Percentiles rank a stretch among this genome's conserved stretches.
Evolutionary conservation across 2,797 vertebrate species (phyloP).

Genomic region (Crax fasciolata): DNA sequence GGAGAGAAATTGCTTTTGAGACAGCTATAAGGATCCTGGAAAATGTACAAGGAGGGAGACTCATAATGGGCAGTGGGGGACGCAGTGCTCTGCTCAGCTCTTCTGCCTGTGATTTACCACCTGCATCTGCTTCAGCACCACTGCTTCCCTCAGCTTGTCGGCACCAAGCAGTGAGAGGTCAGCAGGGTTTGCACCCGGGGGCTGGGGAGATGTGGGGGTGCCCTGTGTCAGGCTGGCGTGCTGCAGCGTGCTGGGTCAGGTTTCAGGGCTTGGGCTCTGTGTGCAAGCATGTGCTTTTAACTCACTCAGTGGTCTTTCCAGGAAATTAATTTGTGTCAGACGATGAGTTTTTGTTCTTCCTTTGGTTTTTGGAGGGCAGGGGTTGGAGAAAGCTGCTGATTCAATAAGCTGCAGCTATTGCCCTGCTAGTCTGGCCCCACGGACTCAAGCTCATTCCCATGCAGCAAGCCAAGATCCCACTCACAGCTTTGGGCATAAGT

Average conservation of each 20-base stretch:
- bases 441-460: neutral
- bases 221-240: rapidly evolving
- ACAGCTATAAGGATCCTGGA: neutral
- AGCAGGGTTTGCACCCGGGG: neutral
- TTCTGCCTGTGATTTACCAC: neutral
- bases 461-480: neutral
- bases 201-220: neutral
- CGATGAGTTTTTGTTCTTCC: neutral
- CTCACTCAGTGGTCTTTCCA: neutral
- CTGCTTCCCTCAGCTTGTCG: rapidly evolving
- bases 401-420: neutral
- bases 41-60: neutral
- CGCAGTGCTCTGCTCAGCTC: neutral
- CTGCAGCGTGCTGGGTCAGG: neutral
- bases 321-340: slow-evolving; percentile 52
- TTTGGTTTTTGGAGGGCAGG: neutral
- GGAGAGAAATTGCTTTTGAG: no score
- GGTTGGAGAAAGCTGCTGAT: neutral
- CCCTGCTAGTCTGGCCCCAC: neutral
- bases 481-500: neutral
- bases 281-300: neutral
- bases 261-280: neutral
- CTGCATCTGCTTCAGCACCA: slow-evolving; percentile 20
- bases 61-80: neutral
- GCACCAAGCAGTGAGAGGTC: neutral